phyloP scores from a whole-genome alignment of 2,113 vertebrate genomes.

The Sula dactylatra region DNA sequence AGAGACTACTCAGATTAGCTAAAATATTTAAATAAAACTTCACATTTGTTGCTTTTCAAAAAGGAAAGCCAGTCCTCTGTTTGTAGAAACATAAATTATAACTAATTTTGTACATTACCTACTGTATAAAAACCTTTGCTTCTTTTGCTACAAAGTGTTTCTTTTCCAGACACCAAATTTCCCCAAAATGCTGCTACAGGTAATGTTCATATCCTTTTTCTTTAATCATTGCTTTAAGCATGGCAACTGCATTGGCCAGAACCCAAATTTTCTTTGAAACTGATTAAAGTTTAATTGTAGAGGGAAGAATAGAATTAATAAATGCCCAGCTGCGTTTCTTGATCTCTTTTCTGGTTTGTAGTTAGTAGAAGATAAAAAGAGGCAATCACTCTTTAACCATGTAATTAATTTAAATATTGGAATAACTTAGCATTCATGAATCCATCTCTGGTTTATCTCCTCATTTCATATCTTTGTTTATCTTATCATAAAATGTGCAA shows the following conservation, averaged over 20 bases:
- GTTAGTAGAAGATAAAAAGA: conserved; percentile 54
- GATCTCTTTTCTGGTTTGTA: conserved; percentile 34
- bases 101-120: background rate
- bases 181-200: background rate
- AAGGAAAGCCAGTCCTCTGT: background rate
- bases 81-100: background rate
- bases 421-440: conserved; percentile 50
- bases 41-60: background rate
- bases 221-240: background rate
- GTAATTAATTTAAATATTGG: conserved; percentile 64
- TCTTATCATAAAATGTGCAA: background rate
- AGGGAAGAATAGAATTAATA: conserved; percentile 46
- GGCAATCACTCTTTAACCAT: conserved; percentile 34
- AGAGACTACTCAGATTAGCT: background rate
- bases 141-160: background rate
- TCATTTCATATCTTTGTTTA: conserved; percentile 30
- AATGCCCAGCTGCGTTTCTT: conserved; percentile 46
- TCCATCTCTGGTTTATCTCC: conserved; percentile 3
- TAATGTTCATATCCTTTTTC: background rate
- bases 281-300: conserved; percentile 34
- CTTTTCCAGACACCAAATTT: background rate
- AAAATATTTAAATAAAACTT: background rate
- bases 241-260: background rate
- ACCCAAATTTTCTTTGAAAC: conserved; percentile 38
- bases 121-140: background rate